These are phyloP conservation scores for Canis aureus DNA, from an alignment of 2,113 vertebrate species.

Conservation along the genomic window DNA sequence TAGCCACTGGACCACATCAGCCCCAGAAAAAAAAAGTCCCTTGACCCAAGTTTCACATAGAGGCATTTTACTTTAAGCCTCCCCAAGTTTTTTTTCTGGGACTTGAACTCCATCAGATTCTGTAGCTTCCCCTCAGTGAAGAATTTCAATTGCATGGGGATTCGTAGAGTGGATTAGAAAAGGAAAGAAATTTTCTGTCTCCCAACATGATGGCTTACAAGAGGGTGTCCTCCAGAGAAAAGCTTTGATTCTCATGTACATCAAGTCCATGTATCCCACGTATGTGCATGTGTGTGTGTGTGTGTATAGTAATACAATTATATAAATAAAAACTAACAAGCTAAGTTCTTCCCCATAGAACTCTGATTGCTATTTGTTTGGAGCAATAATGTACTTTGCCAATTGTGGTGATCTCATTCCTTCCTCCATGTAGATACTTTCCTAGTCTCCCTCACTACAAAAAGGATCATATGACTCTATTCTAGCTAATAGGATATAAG, in stretches of 20 bases:
- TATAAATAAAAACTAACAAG: background rate
- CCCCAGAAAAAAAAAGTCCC: background rate
- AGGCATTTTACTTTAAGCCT: conserved; percentile 25
- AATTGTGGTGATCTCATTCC: background rate
- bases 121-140: background rate
- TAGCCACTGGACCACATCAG: background rate
- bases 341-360: background rate
- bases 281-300: background rate
- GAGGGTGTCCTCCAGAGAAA: background rate
- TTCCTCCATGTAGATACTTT: background rate
- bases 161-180: background rate
- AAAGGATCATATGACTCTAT: background rate
- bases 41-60: background rate
- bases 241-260: conserved; percentile 7
- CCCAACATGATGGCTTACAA: background rate
- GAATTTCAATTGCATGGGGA: background rate
- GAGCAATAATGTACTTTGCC: background rate
- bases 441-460: background rate
- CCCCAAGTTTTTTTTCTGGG: background rate
- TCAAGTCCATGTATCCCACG: background rate
- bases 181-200: background rate
- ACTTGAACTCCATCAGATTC: background rate
- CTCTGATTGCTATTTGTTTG: background rate
- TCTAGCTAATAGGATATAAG: background rate
- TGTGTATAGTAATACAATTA: background rate